A percentile compares a stretch with the other conserved stretches of the same genome.
phyloP scores from a whole-genome alignment of 2,113 vertebrate species.

The Ceratotherium simum region DNA sequence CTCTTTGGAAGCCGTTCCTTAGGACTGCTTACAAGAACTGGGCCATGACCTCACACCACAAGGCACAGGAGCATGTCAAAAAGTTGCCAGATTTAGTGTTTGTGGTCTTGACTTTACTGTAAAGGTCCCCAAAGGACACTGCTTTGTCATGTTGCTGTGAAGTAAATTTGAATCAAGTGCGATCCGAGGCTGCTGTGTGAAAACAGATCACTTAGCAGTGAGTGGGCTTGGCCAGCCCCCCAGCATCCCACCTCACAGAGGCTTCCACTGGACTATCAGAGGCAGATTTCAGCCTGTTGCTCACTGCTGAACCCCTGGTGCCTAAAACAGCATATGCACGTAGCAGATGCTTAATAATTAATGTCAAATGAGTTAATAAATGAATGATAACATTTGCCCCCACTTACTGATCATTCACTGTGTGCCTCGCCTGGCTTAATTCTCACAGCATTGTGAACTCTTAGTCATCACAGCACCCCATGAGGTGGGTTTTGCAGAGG shows the following conservation, averaged over 20 bases:
- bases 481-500: neutral
- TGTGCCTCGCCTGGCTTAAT: neutral
- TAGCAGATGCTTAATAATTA: neutral
- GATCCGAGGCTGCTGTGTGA: neutral
- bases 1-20: neutral
- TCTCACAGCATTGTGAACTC: neutral
- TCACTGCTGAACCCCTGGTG: neutral
- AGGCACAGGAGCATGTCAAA: neutral
- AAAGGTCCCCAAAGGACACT: neutral
- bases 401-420: neutral
- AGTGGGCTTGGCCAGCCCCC: neutral
- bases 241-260: neutral
- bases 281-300: neutral
- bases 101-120: neutral
- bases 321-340: neutral
- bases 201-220: neutral
- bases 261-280: neutral
- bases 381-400: neutral
- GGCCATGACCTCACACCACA: neutral
- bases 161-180: neutral
- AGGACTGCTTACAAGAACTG: neutral
- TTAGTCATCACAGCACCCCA: neutral
- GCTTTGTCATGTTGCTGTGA: neutral
- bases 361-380: neutral
- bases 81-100: neutral